A percentile compares a stretch with the other conserved stretches of the same genome.
Evolutionary conservation across 1,140 invertebrate species (phyloP).

Genomic region (Anoplolepis gracilipes): DNA sequence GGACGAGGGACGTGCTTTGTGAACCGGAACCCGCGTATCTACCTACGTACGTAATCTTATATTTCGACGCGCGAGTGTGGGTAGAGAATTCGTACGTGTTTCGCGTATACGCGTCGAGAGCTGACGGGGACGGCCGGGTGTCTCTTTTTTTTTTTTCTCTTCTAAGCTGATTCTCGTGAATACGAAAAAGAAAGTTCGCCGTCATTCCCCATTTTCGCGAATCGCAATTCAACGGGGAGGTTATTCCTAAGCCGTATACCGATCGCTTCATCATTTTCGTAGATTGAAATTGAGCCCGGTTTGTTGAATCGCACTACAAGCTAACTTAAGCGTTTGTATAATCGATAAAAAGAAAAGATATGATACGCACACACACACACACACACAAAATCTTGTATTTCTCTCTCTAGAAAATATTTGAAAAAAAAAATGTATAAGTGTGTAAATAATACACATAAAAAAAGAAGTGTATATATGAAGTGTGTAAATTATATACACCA

Average conservation of each 20-base stretch:
- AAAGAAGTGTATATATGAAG: no score
- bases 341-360: not conserved
- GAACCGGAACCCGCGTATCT: conserved; percentile 78
- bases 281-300: not conserved
- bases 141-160: not conserved
- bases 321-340: not conserved
- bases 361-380: no score
- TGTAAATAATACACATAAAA: no score
- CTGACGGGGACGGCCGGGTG: not conserved
- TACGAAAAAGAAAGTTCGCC: conserved; percentile 6
- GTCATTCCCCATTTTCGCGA: not conserved
- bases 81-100: conserved; percentile 28
- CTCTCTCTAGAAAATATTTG: not conserved
- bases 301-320: not conserved
- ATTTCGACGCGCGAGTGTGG: not conserved
- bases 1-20: conserved; percentile 82
- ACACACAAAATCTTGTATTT: no score
- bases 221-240: not conserved
- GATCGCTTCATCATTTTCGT: not conserved
- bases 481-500: no score
- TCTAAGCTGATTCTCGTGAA: conserved; percentile 22
- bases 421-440: no score
- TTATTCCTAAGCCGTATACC: not conserved
- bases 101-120: not conserved
- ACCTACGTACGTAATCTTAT: conserved; percentile 67